phyloP scores from a whole-genome alignment of 2,113 vertebrate genomes.

The Stigmatopora nigra region DNA sequence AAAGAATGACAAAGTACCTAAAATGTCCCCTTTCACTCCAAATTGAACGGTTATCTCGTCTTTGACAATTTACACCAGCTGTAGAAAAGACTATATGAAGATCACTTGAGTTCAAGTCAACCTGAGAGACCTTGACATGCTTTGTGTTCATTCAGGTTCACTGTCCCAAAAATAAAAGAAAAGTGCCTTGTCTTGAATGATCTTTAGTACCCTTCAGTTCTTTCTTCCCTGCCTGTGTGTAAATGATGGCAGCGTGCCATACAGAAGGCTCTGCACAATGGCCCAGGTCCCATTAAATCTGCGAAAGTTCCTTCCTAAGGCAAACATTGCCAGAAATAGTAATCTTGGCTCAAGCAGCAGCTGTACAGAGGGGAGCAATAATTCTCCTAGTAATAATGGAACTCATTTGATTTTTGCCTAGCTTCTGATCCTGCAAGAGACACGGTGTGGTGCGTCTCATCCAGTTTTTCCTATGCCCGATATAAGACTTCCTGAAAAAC shows the following conservation, averaged over 20 bases:
- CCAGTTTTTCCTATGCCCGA: conserved; percentile 70
- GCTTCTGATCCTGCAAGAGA: conserved; percentile 74
- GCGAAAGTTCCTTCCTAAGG: conserved; percentile 96
- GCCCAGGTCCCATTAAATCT: conserved; percentile 93
- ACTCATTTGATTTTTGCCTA: conserved; percentile 88
- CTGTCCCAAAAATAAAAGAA: conserved; percentile 9
- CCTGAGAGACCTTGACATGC: conserved; percentile 20
- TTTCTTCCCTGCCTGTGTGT: conserved; percentile 50
- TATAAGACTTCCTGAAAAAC: conserved; percentile 80
- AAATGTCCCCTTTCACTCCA: no score
- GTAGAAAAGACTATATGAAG: conserved; percentile 1
- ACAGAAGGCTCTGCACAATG: conserved; percentile 97
- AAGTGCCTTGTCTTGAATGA: conserved; percentile 46
- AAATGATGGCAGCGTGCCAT: conserved; percentile 80
- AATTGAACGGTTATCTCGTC: not conserved
- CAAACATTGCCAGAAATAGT: conserved; percentile 95
- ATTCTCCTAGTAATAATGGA: conserved; percentile 84
- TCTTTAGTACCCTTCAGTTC: conserved; percentile 69
- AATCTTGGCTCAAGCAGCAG: conserved; percentile 78
- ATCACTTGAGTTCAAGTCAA: conserved; percentile 15
- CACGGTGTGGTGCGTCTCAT: conserved; percentile 73
- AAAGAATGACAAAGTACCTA: no score
- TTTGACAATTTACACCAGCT: not conserved
- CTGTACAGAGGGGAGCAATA: conserved; percentile 84
- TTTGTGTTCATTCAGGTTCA: conserved; percentile 35